Conservation (phyloP, 2,888 invertebrate species). For the Oxytorus armatus region DNA sequence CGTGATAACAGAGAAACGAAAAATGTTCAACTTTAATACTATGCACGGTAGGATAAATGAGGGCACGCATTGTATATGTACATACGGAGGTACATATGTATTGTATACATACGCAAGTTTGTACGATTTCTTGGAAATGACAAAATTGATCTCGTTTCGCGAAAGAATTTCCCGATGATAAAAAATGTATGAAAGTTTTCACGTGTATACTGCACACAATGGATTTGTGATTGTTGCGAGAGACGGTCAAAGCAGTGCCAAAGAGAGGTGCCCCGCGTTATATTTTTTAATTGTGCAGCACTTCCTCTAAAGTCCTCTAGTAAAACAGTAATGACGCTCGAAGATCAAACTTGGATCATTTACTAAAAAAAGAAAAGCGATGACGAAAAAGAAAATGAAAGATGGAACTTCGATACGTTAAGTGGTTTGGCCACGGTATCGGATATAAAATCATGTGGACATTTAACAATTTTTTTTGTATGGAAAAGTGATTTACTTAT, state of each 20-base stretch:
- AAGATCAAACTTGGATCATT: too few species aligned
- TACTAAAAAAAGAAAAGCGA: too few species aligned
- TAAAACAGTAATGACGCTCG: too few species aligned
- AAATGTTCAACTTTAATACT: slow-evolving; percentile 61
- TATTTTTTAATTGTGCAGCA: neutral
- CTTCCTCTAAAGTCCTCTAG: too few species aligned
- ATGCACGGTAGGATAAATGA: neutral
- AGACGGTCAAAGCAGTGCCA: neutral
- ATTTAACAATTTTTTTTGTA: too few species aligned
- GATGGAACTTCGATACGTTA: too few species aligned
- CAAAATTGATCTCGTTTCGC: slow-evolving; percentile 62
- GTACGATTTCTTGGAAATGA: slow-evolving; percentile 17
- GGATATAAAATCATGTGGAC: too few species aligned
- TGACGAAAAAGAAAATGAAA: too few species aligned
- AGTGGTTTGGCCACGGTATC: too few species aligned
- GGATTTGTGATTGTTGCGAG: neutral
- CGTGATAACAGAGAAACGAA: slow-evolving; percentile 61
- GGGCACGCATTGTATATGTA: slow-evolving; percentile 1
- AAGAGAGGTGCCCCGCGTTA: neutral
- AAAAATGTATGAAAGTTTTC: slow-evolving; percentile 56
- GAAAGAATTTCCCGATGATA: slow-evolving; percentile 51
- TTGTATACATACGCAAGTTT: slow-evolving; percentile 1
- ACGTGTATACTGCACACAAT: neutral
- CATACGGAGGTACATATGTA: slow-evolving; percentile 8
- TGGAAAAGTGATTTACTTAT: too few species aligned